These are phyloP conservation scores for Agrypnia vestita DNA, from an alignment of 1,140 invertebrate genomes.

Conservation along the genomic window DNA sequence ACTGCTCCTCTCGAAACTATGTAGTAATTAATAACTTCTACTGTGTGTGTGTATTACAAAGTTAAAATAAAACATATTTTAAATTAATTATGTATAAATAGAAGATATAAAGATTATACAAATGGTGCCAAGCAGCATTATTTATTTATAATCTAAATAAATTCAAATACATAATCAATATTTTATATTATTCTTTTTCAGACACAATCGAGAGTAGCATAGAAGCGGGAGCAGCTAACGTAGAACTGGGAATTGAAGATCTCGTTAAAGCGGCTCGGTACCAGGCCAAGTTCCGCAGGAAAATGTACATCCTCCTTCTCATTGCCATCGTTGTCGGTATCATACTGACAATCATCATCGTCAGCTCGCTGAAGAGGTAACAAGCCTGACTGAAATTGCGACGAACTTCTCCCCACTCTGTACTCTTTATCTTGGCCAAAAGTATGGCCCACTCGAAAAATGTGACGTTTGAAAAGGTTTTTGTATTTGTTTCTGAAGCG, in stretches of 20 bases:
- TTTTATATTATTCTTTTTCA: conserved; percentile 67
- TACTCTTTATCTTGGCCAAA: conserved; percentile 30
- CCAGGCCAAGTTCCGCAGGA: conserved; percentile 81
- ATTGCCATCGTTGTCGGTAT: conserved; percentile 78
- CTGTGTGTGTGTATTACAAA: no score
- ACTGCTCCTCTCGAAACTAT: no score
- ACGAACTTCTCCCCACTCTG: conserved; percentile 19
- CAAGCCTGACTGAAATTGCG: conserved; percentile 21
- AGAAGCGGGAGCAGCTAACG: conserved; percentile 83
- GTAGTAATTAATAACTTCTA: no score
- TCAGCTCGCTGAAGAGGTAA: conserved; percentile 64
- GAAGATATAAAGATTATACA: no score
- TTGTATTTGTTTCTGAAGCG: conserved; percentile 23
- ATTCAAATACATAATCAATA: conserved; percentile 33
- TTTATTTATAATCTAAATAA: background rate
- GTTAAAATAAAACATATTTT: no score
- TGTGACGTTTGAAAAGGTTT: conserved; percentile 11
- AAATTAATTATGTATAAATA: no score
- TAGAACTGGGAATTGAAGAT: conserved; percentile 85
- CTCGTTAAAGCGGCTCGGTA: conserved; percentile 85
- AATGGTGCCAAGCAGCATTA: no score
- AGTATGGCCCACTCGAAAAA: conserved; percentile 30
- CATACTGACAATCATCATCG: conserved; percentile 78
- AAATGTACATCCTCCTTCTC: conserved; percentile 79
- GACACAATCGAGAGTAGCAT: conserved; percentile 93